Percentiles rank a stretch among this genome's conserved stretches.
Conservation (phyloP, 2,888 invertebrate species). For the Balanococcus diminutus region DNA sequence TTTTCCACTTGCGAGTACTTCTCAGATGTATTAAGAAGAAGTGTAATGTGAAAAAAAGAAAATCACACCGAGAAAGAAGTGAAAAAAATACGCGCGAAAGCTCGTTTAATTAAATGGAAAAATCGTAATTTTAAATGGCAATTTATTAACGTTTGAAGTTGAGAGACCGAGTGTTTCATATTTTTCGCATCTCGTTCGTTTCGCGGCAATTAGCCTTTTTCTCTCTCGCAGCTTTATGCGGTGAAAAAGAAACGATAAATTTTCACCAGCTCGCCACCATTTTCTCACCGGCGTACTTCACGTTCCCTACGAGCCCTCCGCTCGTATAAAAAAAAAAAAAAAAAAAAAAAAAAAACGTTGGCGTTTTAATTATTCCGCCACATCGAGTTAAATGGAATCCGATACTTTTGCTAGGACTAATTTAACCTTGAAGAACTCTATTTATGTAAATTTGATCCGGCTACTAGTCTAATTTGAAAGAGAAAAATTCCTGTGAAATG, state of each 20-base stretch:
- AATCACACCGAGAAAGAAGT: not conserved
- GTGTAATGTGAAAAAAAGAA: not conserved
- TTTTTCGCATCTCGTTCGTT: not conserved
- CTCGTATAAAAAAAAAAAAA: too few species aligned
- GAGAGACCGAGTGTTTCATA: not conserved
- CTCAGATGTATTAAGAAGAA: not conserved
- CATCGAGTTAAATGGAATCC: not conserved
- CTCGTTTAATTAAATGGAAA: slow-evolving; percentile 25
- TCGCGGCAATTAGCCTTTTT: not conserved
- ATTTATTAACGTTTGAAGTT: slow-evolving; percentile 21
- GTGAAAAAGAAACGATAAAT: slow-evolving; percentile 13
- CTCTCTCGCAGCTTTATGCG: too few species aligned
- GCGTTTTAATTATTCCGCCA: not conserved
- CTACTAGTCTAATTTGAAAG: too few species aligned
- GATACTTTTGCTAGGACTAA: not conserved
- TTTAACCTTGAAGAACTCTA: not conserved
- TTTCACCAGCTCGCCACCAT: not conserved
- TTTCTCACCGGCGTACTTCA: not conserved
- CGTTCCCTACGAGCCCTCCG: not conserved
- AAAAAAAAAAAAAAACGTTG: too few species aligned
- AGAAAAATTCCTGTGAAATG: too few species aligned
- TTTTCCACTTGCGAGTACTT: not conserved
- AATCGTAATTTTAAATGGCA: slow-evolving; percentile 29
- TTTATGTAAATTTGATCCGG: not conserved
- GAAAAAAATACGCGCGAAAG: not conserved